phyloP scores from a whole-genome alignment of 2,797 vertebrate species.

The Threskiornis aethiopicus region DNA sequence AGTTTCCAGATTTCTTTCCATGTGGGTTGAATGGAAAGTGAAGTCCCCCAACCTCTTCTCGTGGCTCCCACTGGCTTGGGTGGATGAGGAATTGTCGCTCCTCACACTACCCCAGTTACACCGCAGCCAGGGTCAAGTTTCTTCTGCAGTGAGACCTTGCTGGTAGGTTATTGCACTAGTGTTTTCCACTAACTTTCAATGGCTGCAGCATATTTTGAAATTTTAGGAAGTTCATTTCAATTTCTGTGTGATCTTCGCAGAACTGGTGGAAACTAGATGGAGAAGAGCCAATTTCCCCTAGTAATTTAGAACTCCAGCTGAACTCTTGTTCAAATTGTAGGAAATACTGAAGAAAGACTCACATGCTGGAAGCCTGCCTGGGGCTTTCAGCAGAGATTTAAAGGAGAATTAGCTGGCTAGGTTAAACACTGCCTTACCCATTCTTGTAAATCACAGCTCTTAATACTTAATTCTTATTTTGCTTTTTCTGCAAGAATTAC shows the following conservation, averaged over 20 bases:
- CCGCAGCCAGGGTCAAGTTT: neutral
- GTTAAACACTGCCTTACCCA: neutral
- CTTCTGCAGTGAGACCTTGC: neutral
- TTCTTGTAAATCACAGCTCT: constrained; percentile 8
- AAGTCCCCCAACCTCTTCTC: neutral
- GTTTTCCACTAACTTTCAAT: neutral
- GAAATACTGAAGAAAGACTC: constrained; percentile 3
- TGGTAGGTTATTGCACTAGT: neutral
- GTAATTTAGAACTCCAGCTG: neutral
- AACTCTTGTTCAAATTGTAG: neutral
- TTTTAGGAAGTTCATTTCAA: neutral
- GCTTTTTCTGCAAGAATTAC: neutral
- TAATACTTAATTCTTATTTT: neutral
- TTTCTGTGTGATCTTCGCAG: neutral
- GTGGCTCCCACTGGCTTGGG: neutral
- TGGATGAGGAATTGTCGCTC: neutral
- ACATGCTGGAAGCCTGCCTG: neutral
- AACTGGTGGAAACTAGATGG: neutral
- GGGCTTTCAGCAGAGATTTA: constrained; percentile 13
- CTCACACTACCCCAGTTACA: neutral
- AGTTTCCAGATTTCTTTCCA: neutral
- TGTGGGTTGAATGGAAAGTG: neutral
- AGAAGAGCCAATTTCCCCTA: neutral
- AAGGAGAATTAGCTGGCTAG: constrained; percentile 12
- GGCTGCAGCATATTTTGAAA: neutral